Evolutionary conservation across 2,113 vertebrate species (phyloP).

Genomic region (Camelus bactrianus): DNA sequence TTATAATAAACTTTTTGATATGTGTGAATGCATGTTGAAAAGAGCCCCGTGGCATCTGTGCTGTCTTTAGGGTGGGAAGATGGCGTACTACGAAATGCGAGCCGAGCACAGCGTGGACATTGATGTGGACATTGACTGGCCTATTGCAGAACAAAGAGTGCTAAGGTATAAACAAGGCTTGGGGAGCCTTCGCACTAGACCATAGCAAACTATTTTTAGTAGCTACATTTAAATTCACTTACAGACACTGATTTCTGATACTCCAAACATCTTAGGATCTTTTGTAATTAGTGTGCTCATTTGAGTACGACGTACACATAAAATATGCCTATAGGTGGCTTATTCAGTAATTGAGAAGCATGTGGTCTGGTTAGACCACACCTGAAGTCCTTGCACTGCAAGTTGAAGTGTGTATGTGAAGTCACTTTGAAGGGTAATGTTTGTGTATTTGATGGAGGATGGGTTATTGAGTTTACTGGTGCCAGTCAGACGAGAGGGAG

Average conservation of each 20-base stretch:
- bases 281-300: not conserved
- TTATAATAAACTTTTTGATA: not conserved
- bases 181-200: not conserved
- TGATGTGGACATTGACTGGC: conserved; percentile 98
- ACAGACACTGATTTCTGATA: not conserved
- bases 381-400: not conserved
- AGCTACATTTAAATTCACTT: not conserved
- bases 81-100: conserved; percentile 95
- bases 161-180: conserved; percentile 88
- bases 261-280: not conserved
- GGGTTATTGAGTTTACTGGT: not conserved
- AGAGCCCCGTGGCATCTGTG: not conserved
- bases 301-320: not conserved
- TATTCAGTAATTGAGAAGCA: not conserved
- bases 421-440: not conserved
- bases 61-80: conserved; percentile 91
- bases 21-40: not conserved
- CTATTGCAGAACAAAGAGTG: conserved; percentile 97
- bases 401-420: not conserved
- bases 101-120: conserved; percentile 97
- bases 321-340: not conserved
- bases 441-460: not conserved
- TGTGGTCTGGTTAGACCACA: not conserved
- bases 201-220: not conserved
- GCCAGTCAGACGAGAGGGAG: not conserved